A percentile compares a stretch with the other conserved stretches of the same genome.
These are phyloP conservation scores for Gryllus longicercus DNA, from an alignment of 2,888 invertebrate species.

Conservation along the genomic window DNA sequence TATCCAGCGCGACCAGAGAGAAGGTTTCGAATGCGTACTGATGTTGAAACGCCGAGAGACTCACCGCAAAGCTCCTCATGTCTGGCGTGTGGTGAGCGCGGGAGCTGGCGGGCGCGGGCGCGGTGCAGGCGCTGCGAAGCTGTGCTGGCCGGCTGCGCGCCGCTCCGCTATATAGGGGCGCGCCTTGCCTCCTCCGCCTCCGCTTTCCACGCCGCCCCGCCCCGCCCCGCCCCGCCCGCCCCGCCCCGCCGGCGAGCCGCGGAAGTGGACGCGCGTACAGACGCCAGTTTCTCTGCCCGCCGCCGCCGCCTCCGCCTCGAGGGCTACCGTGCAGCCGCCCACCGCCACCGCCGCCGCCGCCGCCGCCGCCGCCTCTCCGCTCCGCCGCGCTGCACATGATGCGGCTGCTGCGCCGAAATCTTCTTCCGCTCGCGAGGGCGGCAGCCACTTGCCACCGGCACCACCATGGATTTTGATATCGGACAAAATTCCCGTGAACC, in stretches of 20 bases:
- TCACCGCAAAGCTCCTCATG: slow-evolving; percentile 17
- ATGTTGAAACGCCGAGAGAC: not conserved
- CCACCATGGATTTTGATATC: too few relatives aligned
- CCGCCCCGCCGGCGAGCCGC: not conserved
- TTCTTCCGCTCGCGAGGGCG: too few relatives aligned
- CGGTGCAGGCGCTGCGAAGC: slow-evolving; percentile 17
- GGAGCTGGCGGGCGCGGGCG: slow-evolving; percentile 2
- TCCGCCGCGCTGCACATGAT: not conserved
- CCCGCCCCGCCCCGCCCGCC: not conserved
- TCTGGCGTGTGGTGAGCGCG: not conserved
- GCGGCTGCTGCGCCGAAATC: too few relatives aligned
- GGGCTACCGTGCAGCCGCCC: not conserved
- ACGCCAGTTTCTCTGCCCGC: not conserved
- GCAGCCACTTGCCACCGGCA: too few relatives aligned
- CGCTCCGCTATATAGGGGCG: too few relatives aligned
- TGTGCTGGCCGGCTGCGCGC: not conserved
- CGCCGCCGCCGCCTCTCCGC: not conserved
- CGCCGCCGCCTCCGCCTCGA: not conserved
- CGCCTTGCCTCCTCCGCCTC: not conserved
- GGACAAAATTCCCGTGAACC: too few relatives aligned
- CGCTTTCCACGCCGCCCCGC: not conserved
- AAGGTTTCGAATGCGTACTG: too few relatives aligned
- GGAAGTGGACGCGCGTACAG: not conserved
- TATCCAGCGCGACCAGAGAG: too few relatives aligned
- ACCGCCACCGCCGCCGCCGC: too few relatives aligned